phyloP scores from a whole-genome alignment of 2,797 vertebrate species.

The Parambassis ranga region DNA sequence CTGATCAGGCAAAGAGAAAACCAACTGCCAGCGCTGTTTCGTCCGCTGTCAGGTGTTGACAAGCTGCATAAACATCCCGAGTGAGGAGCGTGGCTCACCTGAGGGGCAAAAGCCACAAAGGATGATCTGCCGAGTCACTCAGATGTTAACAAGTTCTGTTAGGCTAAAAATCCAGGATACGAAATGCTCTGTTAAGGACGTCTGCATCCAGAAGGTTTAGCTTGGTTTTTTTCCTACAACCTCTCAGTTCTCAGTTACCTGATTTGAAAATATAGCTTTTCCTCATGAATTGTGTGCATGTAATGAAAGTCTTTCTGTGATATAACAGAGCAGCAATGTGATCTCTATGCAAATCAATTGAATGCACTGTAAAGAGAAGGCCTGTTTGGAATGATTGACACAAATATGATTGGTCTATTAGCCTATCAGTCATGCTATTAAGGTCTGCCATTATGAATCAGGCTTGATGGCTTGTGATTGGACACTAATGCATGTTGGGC shows the following conservation, averaged over 20 bases:
- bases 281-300: too few relatives aligned
- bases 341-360: constrained; percentile 33
- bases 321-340: not conserved
- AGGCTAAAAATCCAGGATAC: constrained; percentile 10
- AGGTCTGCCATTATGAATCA: constrained; percentile 52
- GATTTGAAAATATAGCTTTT: too few relatives aligned
- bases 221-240: not conserved
- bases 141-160: constrained; percentile 13
- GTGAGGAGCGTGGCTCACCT: constrained; percentile 38
- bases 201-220: not conserved
- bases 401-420: constrained; percentile 57
- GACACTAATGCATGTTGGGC: constrained; percentile 32
- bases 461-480: constrained; percentile 52
- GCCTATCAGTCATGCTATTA: constrained; percentile 58
- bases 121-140: constrained; percentile 48
- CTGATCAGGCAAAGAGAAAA: constrained; percentile 42
- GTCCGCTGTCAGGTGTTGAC: constrained; percentile 67
- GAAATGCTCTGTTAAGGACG: not conserved
- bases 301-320: too few relatives aligned
- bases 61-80: constrained; percentile 68
- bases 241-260: too few relatives aligned
- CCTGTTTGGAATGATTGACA: constrained; percentile 49
- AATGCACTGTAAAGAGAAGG: constrained; percentile 26
- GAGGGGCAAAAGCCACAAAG: constrained; percentile 47
- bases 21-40: constrained; percentile 41